Evolutionary conservation across 2,797 vertebrate species (phyloP).

Genomic region (Anisognathus igniventris): DNA sequence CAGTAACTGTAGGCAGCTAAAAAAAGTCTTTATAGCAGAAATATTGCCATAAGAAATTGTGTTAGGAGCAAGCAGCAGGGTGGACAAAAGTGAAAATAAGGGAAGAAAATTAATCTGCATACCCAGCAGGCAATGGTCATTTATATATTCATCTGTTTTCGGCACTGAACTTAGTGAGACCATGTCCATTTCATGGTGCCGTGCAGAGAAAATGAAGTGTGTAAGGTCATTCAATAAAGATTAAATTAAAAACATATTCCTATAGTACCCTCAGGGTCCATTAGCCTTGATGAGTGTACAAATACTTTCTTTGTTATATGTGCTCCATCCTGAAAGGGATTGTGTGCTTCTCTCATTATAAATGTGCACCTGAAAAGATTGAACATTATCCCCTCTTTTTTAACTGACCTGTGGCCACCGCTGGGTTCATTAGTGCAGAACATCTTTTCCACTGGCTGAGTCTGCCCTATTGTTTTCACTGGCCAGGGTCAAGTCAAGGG

Average conservation of each 20-base stretch:
- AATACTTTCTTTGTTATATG: slow-evolving; percentile 90
- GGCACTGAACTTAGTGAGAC: slow-evolving; percentile 84
- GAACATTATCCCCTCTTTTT: slow-evolving; percentile 88
- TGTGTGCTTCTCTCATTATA: slow-evolving; percentile 95
- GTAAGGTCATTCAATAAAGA: slow-evolving; percentile 84
- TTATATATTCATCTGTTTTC: slow-evolving; percentile 92
- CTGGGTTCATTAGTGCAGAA: slow-evolving; percentile 99
- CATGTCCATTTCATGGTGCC: slow-evolving; percentile 89
- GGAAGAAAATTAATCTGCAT: slow-evolving; percentile 90
- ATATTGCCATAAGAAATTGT: slow-evolving; percentile 17
- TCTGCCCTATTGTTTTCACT: slow-evolving; percentile 96
- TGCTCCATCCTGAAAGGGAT: slow-evolving; percentile 86
- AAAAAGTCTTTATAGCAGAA: neutral
- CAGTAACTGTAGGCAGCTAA: neutral
- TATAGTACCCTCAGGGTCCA: slow-evolving; percentile 80
- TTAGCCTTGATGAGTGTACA: slow-evolving; percentile 86
- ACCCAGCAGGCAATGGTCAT: slow-evolving; percentile 92
- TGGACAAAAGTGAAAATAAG: slow-evolving; percentile 82
- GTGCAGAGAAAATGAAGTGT: slow-evolving; percentile 85
- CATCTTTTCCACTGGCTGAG: slow-evolving; percentile 98
- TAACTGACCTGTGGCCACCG: slow-evolving; percentile 83
- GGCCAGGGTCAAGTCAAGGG: slow-evolving; percentile 99
- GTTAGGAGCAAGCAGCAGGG: slow-evolving; percentile 66
- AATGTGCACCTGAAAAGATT: slow-evolving; percentile 98
- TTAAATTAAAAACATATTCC: slow-evolving; percentile 85